Base-by-base conservation (phyloP, 2,888 invertebrate species). In the Watsonalla cultraria region DNA sequence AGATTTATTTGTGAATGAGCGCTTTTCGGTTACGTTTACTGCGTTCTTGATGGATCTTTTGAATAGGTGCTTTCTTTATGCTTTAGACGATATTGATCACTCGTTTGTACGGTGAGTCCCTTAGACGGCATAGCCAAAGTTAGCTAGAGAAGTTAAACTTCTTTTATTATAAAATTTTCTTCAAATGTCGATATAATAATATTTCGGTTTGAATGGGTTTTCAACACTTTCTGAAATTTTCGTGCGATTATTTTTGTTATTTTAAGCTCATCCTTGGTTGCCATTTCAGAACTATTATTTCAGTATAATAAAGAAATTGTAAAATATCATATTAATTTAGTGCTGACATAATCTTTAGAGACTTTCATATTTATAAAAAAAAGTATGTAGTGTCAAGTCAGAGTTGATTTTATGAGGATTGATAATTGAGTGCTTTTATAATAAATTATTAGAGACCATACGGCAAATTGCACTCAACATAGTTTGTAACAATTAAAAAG, bases 111-210 rank as follows among this genome's bases (percentile, higher is more conserved):
- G 61, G 78, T 76, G 80, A 69, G 80, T 78, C 74, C 71, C 70
- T 74, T 82, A 84, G 83, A 84, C 79, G 89, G 90, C 89, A 86
- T 86, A 88, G 90, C 89, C 90, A 88, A 89, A 89, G 88, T 84
- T 86, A 85, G 81, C 73, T 87, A 84, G 82, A 76, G 79, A 86
- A 84, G 84, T 86, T 70, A 82, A 84, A 84, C 84, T 84, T 82
- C 82, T 78, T 79, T 72, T 76, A 9, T 11, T 72, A 70, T 74
- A 72, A 64, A 51, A 59, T 72, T 11, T 42, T 8, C 9, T 42
- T 42, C 11, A 5, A 42, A 42, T 42, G 11, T 42, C 42, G 42
- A 42, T 7, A 42, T 42, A 1, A 11, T 42, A 0, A 42, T 42
- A 11, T 8, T 42, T 42, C 11, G 5, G 5, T 11, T 42, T 42